A percentile compares a stretch with the other conserved stretches of the same genome.
Evolutionary conservation across 1,140 invertebrate species (phyloP).

Genomic region (Ceratoteleas bidentatus): DNA sequence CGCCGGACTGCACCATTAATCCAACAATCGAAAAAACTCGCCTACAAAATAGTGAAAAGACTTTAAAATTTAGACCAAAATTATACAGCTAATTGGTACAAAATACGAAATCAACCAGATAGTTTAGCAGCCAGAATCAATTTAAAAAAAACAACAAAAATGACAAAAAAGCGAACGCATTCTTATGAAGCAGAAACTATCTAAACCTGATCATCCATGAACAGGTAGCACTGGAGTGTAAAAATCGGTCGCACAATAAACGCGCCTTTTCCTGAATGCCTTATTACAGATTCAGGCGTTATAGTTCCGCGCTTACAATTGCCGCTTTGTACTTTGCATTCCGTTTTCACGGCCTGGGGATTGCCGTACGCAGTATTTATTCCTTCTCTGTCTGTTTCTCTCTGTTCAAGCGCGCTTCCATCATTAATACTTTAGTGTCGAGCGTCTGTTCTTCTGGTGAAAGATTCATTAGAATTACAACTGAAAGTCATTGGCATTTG

Average conservation of each 20-base stretch:
- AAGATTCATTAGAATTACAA: too few relatives aligned
- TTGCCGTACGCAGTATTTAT: not conserved
- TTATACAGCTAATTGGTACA: too few relatives aligned
- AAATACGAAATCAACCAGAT: too few relatives aligned
- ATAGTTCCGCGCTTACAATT: slow-evolving; percentile 48
- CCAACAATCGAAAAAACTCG: not conserved
- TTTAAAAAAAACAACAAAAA: too few relatives aligned
- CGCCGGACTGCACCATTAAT: slow-evolving; percentile 4
- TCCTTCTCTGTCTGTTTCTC: not conserved
- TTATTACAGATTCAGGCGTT: slow-evolving; percentile 53
- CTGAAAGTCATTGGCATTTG: too few relatives aligned
- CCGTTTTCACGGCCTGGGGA: slow-evolving; percentile 13
- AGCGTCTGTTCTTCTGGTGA: too few relatives aligned
- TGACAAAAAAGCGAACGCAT: too few relatives aligned
- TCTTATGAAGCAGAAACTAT: not conserved
- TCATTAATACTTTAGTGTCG: not conserved
- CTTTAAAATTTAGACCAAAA: too few relatives aligned
- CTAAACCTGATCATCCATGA: slow-evolving; percentile 18
- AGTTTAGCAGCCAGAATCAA: too few relatives aligned
- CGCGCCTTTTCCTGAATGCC: slow-evolving; percentile 66
- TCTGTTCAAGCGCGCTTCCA: not conserved
- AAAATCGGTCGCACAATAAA: slow-evolving; percentile 54
- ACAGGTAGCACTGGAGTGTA: slow-evolving; percentile 36
- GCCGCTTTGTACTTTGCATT: slow-evolving; percentile 41
- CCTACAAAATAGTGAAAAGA: too few relatives aligned